These are phyloP conservation scores for Sarcophaga variegata DNA, from an alignment of 2,888 invertebrate genomes.

Conservation along the genomic window DNA sequence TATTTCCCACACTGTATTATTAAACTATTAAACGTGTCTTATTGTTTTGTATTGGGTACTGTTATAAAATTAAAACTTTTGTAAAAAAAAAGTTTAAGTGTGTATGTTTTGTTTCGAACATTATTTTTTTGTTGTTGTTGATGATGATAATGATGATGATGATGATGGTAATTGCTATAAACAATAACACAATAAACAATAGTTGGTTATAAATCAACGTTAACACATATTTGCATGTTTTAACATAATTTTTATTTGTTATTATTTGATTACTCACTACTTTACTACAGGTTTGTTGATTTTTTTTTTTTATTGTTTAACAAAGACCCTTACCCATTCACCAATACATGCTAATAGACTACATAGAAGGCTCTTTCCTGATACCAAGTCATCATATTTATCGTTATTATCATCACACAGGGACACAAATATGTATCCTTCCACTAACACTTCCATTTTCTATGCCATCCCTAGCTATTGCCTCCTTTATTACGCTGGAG, in stretches of 20 bases:
- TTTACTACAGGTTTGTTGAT: background rate
- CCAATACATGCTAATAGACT: slow-evolving; percentile 15
- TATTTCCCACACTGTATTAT: slow-evolving; percentile 2
- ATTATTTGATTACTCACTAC: slow-evolving; percentile 70
- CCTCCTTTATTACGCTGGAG: background rate
- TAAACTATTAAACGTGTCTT: background rate
- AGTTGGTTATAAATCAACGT: slow-evolving; percentile 76
- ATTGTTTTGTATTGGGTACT: background rate
- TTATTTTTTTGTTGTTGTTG: background rate
- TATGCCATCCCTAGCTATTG: background rate
- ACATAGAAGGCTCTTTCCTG: background rate
- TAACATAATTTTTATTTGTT: slow-evolving; percentile 79
- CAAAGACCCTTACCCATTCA: slow-evolving; percentile 8
- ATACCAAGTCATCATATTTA: slow-evolving; percentile 9
- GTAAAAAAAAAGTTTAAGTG: slow-evolving; percentile 9
- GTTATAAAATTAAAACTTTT: slow-evolving; percentile 23
- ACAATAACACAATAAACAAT: slow-evolving; percentile 7
- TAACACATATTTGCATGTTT: slow-evolving; percentile 80
- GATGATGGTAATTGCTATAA: too few species aligned
- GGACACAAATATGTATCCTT: slow-evolving; percentile 9
- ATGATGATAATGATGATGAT: too few species aligned
- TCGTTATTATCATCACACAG: slow-evolving; percentile 21
- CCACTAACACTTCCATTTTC: slow-evolving; percentile 13
- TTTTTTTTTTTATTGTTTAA: slow-evolving; percentile 9
- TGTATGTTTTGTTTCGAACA: background rate